Conservation (phyloP, 2,113 vertebrate genomes). For the Centropus unirufus region DNA sequence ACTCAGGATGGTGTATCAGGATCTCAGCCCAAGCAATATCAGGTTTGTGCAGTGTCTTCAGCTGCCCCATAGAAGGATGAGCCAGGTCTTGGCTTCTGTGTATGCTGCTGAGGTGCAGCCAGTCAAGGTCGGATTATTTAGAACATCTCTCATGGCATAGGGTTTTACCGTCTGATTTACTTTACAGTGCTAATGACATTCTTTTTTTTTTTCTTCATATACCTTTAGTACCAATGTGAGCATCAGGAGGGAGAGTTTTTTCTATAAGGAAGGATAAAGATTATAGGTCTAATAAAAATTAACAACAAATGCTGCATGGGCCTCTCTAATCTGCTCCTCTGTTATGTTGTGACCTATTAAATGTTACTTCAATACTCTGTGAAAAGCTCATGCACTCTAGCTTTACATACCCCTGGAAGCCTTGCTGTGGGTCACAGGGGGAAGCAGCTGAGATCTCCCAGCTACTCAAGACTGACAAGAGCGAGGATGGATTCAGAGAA, state of each 20-base stretch:
- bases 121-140: background rate
- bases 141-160: background rate
- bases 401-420: background rate
- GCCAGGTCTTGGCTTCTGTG: background rate
- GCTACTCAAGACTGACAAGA: background rate
- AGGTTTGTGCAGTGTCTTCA: background rate
- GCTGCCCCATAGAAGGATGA: accelerated
- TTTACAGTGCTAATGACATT: background rate
- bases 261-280: background rate
- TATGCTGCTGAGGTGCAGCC: accelerated
- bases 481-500: background rate
- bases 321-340: background rate
- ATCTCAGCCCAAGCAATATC: background rate
- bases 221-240: background rate
- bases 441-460: background rate
- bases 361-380: background rate
- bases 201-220: background rate
- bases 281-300: background rate
- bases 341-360: background rate
- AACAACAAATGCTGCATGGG: background rate
- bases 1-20: accelerated
- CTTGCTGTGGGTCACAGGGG: background rate
- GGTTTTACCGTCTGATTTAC: background rate
- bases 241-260: background rate
- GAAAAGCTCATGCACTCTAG: background rate